Conservation (phyloP, 2,888 invertebrate species). For the Morinoia aosen region DNA sequence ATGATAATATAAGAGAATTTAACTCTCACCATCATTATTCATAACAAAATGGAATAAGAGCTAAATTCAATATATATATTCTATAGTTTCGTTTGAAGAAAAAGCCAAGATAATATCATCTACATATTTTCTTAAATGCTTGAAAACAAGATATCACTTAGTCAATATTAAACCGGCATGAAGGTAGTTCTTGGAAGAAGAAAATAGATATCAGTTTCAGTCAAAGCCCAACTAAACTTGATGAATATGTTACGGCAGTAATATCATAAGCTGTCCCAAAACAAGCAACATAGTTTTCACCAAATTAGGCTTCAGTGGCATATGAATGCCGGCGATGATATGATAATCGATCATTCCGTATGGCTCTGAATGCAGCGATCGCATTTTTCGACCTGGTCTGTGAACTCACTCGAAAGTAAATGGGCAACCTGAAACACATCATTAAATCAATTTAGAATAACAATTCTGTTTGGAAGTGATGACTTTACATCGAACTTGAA, state of each 20-base stretch:
- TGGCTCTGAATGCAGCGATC: not conserved
- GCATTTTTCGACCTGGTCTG: not conserved
- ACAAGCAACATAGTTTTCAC: not conserved
- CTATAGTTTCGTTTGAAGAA: not conserved
- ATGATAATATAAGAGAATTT: too few relatives aligned
- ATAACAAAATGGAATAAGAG: not conserved
- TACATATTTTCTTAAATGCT: not conserved
- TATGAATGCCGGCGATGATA: not conserved
- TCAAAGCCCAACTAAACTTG: not conserved
- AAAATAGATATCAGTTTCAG: not conserved
- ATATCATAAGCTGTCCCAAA: not conserved
- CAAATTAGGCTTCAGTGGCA: not conserved
- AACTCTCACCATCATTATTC: too few relatives aligned
- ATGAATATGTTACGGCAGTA: not conserved
- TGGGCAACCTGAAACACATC: not conserved
- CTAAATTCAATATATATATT: not conserved
- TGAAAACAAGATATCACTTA: not conserved
- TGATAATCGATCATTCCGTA: not conserved
- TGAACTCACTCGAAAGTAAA: not conserved
- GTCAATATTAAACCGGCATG: too few relatives aligned
- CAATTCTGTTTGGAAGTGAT: not conserved
- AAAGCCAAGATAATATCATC: not conserved
- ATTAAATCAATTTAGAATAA: not conserved
- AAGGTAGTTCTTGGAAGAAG: not conserved
- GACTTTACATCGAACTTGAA: not conserved